Evolutionary conservation across 2,888 invertebrate species (phyloP).

Genomic region (Flabesymbios commensalis): DNA sequence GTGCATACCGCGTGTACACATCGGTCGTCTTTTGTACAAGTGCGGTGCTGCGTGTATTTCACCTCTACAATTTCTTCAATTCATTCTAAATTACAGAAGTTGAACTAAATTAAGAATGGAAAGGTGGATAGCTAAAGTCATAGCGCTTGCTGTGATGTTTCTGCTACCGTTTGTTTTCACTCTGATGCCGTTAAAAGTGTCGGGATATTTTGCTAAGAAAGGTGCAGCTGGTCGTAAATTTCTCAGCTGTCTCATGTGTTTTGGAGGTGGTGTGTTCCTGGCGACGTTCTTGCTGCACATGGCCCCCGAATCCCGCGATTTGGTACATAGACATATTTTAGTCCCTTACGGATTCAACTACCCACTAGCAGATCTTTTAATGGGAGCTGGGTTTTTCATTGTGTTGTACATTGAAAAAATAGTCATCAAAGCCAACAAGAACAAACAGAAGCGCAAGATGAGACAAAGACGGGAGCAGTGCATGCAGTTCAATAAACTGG

Average conservation of each 20-base stretch:
- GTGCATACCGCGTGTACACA: no score
- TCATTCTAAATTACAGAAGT: no score
- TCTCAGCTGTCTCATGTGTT: slow-evolving; percentile 45
- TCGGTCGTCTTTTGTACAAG: no score
- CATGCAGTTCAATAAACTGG: slow-evolving; percentile 6
- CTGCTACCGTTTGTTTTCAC: slow-evolving; percentile 32
- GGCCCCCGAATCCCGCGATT: slow-evolving; percentile 50
- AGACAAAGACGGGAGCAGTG: background rate
- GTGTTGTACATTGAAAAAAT: slow-evolving; percentile 49
- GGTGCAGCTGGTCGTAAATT: slow-evolving; percentile 29
- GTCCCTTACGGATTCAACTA: slow-evolving; percentile 37
- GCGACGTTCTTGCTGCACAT: slow-evolving; percentile 57
- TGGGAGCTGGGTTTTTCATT: slow-evolving; percentile 55
- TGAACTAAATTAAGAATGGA: no score
- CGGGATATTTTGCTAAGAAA: slow-evolving; percentile 18
- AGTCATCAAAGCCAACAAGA: slow-evolving; percentile 26
- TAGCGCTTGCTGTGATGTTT: slow-evolving; percentile 28
- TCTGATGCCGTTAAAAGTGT: slow-evolving; percentile 31
- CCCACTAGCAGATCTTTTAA: slow-evolving; percentile 52
- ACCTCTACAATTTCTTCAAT: no score
- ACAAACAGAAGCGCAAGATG: slow-evolving; percentile 14
- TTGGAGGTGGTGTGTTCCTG: slow-evolving; percentile 57
- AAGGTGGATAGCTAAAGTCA: slow-evolving; percentile 32
- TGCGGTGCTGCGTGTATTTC: no score
- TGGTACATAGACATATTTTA: slow-evolving; percentile 35